Percentiles rank a stretch among this genome's conserved stretches.
Evolutionary conservation across 2,888 invertebrate species (phyloP).

Genomic region (Trissolcus japonicus): DNA sequence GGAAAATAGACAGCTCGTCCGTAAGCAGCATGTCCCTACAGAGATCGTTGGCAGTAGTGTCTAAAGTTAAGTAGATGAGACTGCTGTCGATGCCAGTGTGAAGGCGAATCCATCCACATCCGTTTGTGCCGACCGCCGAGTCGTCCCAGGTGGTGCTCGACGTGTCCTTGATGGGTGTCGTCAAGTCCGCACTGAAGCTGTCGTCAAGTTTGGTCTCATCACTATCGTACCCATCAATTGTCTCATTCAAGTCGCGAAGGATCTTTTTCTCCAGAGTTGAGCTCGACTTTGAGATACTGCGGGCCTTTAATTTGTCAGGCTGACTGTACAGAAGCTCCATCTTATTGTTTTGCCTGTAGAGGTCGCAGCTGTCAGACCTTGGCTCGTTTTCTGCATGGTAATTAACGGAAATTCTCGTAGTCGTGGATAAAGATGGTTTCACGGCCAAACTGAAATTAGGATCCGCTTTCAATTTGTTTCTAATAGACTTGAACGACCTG

Average conservation of each 20-base stretch:
- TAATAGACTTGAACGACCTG: slow-evolving; percentile 31
- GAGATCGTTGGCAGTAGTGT: slow-evolving; percentile 78
- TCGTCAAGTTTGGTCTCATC: slow-evolving; percentile 51
- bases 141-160: slow-evolving; percentile 71
- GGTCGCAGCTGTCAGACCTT: slow-evolving; percentile 47
- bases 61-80: slow-evolving; percentile 79
- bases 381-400: slow-evolving; percentile 35
- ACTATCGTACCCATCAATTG: slow-evolving; percentile 70
- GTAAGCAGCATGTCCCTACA: slow-evolving; percentile 77
- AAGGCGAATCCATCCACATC: slow-evolving; percentile 81
- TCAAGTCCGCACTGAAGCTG: slow-evolving; percentile 65
- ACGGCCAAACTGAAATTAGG: slow-evolving; percentile 67
- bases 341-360: slow-evolving; percentile 39
- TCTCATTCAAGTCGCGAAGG: slow-evolving; percentile 69
- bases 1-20: slow-evolving; percentile 71
- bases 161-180: slow-evolving; percentile 58
- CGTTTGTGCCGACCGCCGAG: slow-evolving; percentile 75
- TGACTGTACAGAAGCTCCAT: slow-evolving; percentile 37
- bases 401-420: slow-evolving; percentile 49
- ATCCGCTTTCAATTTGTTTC: slow-evolving; percentile 51
- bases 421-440: slow-evolving; percentile 61
- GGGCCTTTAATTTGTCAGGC: slow-evolving; percentile 20
- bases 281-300: slow-evolving; percentile 16
- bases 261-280: slow-evolving; percentile 62
- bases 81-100: slow-evolving; percentile 80